phyloP scores from a whole-genome alignment of 2,888 invertebrate genomes.

The Orchestes rusci region DNA sequence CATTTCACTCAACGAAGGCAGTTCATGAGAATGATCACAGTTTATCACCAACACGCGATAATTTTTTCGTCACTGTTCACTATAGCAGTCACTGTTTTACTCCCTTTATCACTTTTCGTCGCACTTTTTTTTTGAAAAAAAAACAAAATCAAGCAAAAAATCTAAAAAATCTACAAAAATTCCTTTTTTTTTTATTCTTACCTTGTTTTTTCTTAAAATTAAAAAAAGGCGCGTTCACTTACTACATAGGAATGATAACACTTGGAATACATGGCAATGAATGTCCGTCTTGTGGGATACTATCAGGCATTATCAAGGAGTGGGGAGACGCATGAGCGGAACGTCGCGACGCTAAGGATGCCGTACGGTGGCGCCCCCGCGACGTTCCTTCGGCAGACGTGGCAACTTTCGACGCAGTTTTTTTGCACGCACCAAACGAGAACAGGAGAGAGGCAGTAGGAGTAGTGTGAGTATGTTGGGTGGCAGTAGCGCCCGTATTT shows the following conservation, averaged over 20 bases:
- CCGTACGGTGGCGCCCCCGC: slow-evolving; percentile 43
- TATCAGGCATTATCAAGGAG: slow-evolving; percentile 45
- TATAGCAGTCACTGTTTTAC: slow-evolving; percentile 6
- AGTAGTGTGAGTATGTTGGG: slow-evolving; percentile 22
- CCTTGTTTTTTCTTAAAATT: slow-evolving; percentile 42
- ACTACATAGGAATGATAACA: slow-evolving; percentile 45
- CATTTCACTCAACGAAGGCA: too few relatives aligned
- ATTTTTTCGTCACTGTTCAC: too few relatives aligned
- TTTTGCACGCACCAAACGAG: slow-evolving; percentile 31
- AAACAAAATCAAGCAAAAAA: slow-evolving; percentile 24
- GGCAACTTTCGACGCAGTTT: slow-evolving; percentile 30
- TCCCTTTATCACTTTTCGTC: slow-evolving; percentile 17
- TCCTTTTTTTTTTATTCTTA: slow-evolving; percentile 31
- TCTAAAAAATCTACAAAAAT: slow-evolving; percentile 20
- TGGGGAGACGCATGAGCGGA: slow-evolving; percentile 44
- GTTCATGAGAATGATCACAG: too few relatives aligned
- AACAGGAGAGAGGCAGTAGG: slow-evolving; percentile 25
- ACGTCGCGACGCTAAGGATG: slow-evolving; percentile 46
- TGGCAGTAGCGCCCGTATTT: slow-evolving; percentile 14
- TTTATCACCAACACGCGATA: too few relatives aligned
- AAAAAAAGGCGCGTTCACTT: slow-evolving; percentile 45
- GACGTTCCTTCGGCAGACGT: slow-evolving; percentile 28
- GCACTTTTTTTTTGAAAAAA: slow-evolving; percentile 20
- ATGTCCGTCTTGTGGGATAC: slow-evolving; percentile 46
- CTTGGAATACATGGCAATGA: slow-evolving; percentile 47